Evolutionary conservation across 1,140 invertebrate genomes (phyloP).

Genomic region (Drosophila suzukii): DNA sequence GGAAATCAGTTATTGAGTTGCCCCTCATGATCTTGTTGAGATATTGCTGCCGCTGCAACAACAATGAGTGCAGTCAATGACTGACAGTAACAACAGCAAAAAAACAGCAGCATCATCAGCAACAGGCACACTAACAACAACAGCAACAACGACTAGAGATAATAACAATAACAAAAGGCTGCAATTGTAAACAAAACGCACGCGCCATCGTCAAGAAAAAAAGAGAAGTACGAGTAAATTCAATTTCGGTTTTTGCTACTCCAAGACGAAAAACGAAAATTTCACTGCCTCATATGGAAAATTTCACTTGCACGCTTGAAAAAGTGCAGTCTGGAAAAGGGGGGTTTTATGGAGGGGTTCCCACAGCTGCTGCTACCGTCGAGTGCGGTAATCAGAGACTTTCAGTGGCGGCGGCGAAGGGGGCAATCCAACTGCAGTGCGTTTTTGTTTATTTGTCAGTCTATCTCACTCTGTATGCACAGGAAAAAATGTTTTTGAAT

Average conservation of each 20-base stretch:
- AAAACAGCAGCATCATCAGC: conserved; percentile 39
- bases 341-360: not conserved
- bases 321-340: conserved; percentile 52
- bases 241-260: conserved; percentile 30
- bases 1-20: conserved; percentile 54
- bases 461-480: not conserved
- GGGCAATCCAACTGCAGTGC: conserved; percentile 49
- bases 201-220: conserved; percentile 39
- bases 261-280: conserved; percentile 64
- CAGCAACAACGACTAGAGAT: conserved; percentile 24
- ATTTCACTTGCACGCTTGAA: conserved; percentile 81
- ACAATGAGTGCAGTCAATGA: conserved; percentile 62
- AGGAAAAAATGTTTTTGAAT: not conserved
- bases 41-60: conserved; percentile 38
- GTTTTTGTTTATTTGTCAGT: conserved; percentile 56
- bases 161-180: conserved; percentile 66
- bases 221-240: conserved; percentile 23
- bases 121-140: conserved; percentile 29
- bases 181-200: conserved; percentile 75
- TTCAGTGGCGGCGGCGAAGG: conserved; percentile 32
- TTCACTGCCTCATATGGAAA: conserved; percentile 78
- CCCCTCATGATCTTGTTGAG: conserved; percentile 59
- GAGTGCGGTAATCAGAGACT: conserved; percentile 72
- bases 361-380: conserved; percentile 42
- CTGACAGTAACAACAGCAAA: conserved; percentile 47